Percentiles rank a stretch among this genome's conserved stretches.
Conservation (phyloP, 2,888 invertebrate genomes). For the Sesamia inferens region DNA sequence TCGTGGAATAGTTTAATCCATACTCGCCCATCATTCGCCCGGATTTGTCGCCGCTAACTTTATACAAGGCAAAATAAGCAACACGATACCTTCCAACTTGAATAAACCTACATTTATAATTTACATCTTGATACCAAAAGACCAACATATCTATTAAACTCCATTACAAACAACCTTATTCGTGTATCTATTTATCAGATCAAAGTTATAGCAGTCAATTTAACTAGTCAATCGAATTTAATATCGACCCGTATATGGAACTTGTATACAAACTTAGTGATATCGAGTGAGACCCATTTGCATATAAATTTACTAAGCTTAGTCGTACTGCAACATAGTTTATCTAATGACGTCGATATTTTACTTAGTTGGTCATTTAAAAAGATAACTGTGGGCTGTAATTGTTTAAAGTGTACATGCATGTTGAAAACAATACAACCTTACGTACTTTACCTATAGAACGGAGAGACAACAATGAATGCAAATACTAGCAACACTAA, state of each 20-base stretch:
- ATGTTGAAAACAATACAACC: no score
- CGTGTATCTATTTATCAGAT: slow-evolving; percentile 52
- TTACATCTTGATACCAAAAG: slow-evolving; percentile 25
- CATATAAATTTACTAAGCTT: slow-evolving; percentile 70
- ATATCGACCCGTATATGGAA: slow-evolving; percentile 63
- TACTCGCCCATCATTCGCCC: no score
- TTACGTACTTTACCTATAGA: no score
- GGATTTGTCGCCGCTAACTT: no score
- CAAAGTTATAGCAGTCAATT: slow-evolving; percentile 60
- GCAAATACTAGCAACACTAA: no score
- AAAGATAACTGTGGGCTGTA: slow-evolving; percentile 1
- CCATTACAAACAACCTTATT: slow-evolving; percentile 37
- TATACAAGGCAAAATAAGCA: background rate
- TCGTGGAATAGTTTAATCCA: no score
- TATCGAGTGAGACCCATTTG: slow-evolving; percentile 70
- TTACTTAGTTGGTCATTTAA: slow-evolving; percentile 6
- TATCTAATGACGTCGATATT: slow-evolving; percentile 44
- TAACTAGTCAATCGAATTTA: slow-evolving; percentile 69
- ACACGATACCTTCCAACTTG: slow-evolving; percentile 16
- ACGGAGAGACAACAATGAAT: no score
- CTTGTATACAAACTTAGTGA: slow-evolving; percentile 69
- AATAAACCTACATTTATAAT: slow-evolving; percentile 36
- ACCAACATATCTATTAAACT: slow-evolving; percentile 33
- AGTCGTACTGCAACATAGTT: slow-evolving; percentile 33
- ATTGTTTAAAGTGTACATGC: background rate